phyloP scores from a whole-genome alignment of 2,797 vertebrate genomes.

The Leucoraja ocellata region DNA sequence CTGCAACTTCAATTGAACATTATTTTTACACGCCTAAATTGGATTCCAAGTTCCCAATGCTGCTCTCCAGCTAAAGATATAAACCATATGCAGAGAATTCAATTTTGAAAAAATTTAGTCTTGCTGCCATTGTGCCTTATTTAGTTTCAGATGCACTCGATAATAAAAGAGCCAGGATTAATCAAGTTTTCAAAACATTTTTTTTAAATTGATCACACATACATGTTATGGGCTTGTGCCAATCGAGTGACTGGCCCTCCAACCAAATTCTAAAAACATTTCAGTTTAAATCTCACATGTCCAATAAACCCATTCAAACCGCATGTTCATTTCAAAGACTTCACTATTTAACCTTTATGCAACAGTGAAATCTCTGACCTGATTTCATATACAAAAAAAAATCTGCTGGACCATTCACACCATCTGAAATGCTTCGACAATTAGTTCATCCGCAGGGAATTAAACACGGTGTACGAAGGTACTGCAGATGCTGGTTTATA shows the following conservation, averaged over 20 bases:
- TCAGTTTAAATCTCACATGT: background rate
- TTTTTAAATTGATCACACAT: background rate
- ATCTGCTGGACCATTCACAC: background rate
- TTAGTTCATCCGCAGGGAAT: background rate
- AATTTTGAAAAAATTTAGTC: background rate
- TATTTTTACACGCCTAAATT: background rate
- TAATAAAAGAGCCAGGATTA: background rate
- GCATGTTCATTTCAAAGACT: background rate
- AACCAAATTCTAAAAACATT: background rate
- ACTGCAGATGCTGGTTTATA: too few species aligned
- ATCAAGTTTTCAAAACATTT: too few species aligned
- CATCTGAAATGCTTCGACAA: conserved; percentile 5
- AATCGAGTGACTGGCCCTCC: background rate
- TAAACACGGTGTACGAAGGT: background rate
- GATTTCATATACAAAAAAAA: background rate
- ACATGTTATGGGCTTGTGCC: background rate
- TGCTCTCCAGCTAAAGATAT: background rate
- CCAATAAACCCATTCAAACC: background rate
- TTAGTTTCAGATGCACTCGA: background rate
- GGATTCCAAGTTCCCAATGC: background rate
- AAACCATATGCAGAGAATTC: background rate
- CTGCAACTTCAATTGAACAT: background rate
- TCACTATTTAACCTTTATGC: background rate
- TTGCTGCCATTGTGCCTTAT: background rate
- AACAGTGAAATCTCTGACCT: background rate